These are phyloP conservation scores for Germaria angustata DNA, from an alignment of 2,888 invertebrate genomes.

Conservation along the genomic window DNA sequence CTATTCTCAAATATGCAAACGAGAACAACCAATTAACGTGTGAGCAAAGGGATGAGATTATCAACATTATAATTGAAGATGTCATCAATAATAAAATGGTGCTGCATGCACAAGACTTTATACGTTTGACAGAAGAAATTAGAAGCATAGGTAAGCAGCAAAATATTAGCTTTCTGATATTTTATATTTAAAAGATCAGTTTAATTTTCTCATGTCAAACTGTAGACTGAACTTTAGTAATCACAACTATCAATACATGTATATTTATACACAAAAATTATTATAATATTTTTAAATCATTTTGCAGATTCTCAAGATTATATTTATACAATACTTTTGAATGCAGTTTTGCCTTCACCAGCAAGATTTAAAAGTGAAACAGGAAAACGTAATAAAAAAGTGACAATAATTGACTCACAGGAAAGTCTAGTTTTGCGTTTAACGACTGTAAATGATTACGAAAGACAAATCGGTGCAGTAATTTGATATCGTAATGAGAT, in stretches of 20 bases:
- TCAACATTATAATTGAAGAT: neutral
- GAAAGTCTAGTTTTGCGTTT: neutral
- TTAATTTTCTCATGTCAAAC: too few relatives aligned
- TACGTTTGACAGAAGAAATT: neutral
- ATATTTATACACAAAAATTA: too few relatives aligned
- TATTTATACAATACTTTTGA: neutral
- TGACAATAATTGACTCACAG: neutral
- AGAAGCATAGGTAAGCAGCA: too few relatives aligned
- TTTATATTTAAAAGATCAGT: too few relatives aligned
- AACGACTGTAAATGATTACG: neutral
- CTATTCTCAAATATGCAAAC: neutral
- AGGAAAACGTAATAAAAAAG: too few relatives aligned
- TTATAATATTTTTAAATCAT: neutral
- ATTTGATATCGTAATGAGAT: neutral
- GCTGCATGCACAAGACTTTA: neutral
- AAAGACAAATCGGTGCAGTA: too few relatives aligned
- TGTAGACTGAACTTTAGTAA: too few relatives aligned
- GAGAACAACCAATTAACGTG: neutral
- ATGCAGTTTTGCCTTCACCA: neutral
- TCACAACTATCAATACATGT: too few relatives aligned
- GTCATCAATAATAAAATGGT: neutral
- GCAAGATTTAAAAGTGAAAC: neutral
- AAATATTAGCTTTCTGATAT: too few relatives aligned
- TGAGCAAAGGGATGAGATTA: neutral
- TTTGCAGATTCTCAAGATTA: too few relatives aligned